Percentiles rank a stretch among this genome's conserved stretches.
These are phyloP conservation scores for Phoxinus dragarum DNA, from an alignment of 2,797 vertebrate species.

Conservation along the genomic window DNA sequence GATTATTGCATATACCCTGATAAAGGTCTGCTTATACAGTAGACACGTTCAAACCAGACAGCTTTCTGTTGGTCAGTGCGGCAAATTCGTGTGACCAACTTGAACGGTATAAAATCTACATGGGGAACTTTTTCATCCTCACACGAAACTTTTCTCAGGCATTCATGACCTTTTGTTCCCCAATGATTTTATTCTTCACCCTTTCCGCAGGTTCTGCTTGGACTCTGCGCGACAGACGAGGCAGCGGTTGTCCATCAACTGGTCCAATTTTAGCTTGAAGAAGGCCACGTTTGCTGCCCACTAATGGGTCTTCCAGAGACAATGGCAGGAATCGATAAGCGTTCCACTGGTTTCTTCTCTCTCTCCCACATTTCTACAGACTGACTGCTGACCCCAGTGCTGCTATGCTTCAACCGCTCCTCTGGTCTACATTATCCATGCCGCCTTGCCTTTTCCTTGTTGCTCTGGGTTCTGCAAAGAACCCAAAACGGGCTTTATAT, in stretches of 20 bases:
- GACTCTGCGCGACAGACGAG: slow-evolving; percentile 97
- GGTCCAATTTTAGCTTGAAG: slow-evolving; percentile 99
- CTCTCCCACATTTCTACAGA: slow-evolving; percentile 57
- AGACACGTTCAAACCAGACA: neutral
- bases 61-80: neutral
- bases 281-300: slow-evolving; percentile 97
- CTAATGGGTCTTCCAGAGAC: slow-evolving; percentile 78
- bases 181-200: neutral
- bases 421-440: slow-evolving; percentile 78
- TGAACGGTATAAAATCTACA: neutral
- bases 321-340: slow-evolving; percentile 76
- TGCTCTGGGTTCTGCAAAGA: slow-evolving; percentile 81
- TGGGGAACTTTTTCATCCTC: neutral
- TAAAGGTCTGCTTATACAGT: neutral
- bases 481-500: slow-evolving; percentile 79
- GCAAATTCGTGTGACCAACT: neutral
- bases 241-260: slow-evolving; percentile 98
- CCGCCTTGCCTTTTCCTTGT: slow-evolving; percentile 90
- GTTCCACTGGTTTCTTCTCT: slow-evolving; percentile 58
- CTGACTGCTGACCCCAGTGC: slow-evolving; percentile 77
- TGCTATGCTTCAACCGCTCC: slow-evolving; percentile 84
- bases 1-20: no score
- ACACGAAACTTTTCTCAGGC: no score
- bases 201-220: slow-evolving; percentile 89
- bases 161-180: slow-evolving; percentile 5